Base-by-base conservation (phyloP, 2,888 invertebrate genomes). In the Drosophila infuscata region DNA sequence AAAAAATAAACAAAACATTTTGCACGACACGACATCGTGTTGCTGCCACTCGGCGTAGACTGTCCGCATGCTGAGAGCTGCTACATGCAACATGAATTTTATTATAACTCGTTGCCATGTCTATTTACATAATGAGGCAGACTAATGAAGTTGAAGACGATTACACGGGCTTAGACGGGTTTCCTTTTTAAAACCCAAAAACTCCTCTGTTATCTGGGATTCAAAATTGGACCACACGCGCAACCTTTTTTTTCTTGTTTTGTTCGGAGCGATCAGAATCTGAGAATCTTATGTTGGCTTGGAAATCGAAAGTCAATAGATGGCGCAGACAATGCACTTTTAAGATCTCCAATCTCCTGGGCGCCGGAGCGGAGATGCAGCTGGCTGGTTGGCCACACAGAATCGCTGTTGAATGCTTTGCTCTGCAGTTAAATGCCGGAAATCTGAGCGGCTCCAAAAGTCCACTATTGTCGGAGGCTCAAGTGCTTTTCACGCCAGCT, bases 401-500 rank as follows among this genome's bases (percentile, higher is more conserved):
- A 69, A 38, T 64, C 36, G 43, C 61, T 69, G 20, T 65, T 70
- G 71, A 83, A 77, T 78, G 84, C 72, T 80, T 68, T 25, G 20
- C 46, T 46, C 7, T 68, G 81, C 51, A 75, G 66, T 70, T 71
- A 76, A 71, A 79, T 73, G 67, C 67, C 65, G 74, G 83, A 81
- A 81, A 84, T 80, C 48, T 79, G 80, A 79, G 70, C 74, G 72
- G 67, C 70, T 57, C 54, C 59, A 78, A 67, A 71, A 73, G 74
- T 68, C 75, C 61, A 65, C 81, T 64, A 71, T 71, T 83, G 82
- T 82, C 66, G 58, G 61, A 52, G 66, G 67, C 82, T 83, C 83
- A 84, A 84, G 84, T 85, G 85, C 82, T 79, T 86, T 87, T 84
- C 83, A 82, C 88, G 82, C 85, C 79, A 65, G 66, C 64, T 61